These are phyloP conservation scores for Pecten maximus DNA, from an alignment of 2,888 invertebrate genomes.

Conservation along the genomic window DNA sequence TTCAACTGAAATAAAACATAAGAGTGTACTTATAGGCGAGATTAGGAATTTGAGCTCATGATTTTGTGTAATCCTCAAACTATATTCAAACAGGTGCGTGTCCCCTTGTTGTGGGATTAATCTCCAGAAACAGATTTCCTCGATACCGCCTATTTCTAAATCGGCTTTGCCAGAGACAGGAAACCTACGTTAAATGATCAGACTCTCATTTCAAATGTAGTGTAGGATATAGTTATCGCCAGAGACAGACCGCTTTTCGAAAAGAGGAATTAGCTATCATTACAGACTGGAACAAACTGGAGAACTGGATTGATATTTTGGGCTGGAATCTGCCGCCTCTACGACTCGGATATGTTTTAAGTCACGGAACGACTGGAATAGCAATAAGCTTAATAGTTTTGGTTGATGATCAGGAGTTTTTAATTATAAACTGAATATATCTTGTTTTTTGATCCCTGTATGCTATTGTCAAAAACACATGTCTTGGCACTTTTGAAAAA, in stretches of 20 bases:
- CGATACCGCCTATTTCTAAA: constrained; percentile 26
- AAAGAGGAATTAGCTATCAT: not conserved
- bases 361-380: not conserved
- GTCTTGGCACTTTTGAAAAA: not conserved
- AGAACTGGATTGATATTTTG: constrained; percentile 15
- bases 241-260: not conserved
- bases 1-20: not conserved
- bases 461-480: not conserved
- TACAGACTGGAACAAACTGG: not conserved
- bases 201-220: not conserved
- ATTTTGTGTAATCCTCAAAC: constrained; percentile 14
- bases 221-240: constrained; percentile 14
- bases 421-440: not conserved
- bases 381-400: not conserved
- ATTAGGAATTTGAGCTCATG: not conserved
- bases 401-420: not conserved
- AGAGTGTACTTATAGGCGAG: not conserved
- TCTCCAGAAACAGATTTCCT: not conserved
- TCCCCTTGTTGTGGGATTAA: not conserved
- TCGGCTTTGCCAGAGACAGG: constrained; percentile 20
- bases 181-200: not conserved
- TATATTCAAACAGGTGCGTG: constrained; percentile 26
- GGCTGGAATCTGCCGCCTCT: not conserved
- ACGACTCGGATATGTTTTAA: not conserved
- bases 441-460: not conserved